Evolutionary conservation across 2,797 vertebrate genomes (phyloP).

Genomic region (Thunnus albacares): DNA sequence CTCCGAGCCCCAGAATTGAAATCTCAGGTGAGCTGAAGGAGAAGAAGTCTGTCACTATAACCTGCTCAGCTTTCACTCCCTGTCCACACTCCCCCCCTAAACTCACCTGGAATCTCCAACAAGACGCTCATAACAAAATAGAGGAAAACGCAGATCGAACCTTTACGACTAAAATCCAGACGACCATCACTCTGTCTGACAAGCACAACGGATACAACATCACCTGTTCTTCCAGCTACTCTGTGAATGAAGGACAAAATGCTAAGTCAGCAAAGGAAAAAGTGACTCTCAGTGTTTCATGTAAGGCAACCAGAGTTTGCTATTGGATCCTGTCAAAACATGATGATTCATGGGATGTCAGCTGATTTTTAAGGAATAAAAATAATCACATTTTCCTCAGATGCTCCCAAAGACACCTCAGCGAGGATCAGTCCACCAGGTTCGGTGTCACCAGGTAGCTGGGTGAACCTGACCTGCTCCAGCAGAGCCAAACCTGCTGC

Average conservation of each 20-base stretch:
- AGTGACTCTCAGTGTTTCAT: constrained; percentile 46
- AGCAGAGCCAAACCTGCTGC: constrained; percentile 75
- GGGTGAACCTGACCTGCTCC: constrained; percentile 75
- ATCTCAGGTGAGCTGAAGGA: constrained; percentile 37
- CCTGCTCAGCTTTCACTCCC: constrained; percentile 68
- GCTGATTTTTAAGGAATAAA: neutral
- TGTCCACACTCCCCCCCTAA: constrained; percentile 70
- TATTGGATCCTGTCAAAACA: constrained; percentile 10
- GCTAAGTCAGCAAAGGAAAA: constrained; percentile 2
- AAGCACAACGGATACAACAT: constrained; percentile 58
- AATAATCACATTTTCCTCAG: constrained; percentile 48
- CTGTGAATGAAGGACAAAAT: constrained; percentile 17
- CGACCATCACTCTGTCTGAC: constrained; percentile 61
- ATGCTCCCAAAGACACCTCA: constrained; percentile 68
- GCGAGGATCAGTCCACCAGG: constrained; percentile 48
- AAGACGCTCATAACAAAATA: constrained; percentile 17
- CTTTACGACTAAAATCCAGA: constrained; percentile 46
- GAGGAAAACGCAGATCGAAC: constrained; percentile 53
- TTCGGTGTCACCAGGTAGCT: constrained; percentile 55
- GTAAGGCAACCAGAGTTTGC: constrained; percentile 34
- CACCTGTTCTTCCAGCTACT: constrained; percentile 65
- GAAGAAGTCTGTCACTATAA: constrained; percentile 52
- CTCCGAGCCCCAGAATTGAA: constrained; percentile 21
- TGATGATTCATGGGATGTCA: neutral
- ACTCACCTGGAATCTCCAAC: constrained; percentile 67